phyloP scores from a whole-genome alignment of 2,113 vertebrate species.

The Physeter macrocephalus region DNA sequence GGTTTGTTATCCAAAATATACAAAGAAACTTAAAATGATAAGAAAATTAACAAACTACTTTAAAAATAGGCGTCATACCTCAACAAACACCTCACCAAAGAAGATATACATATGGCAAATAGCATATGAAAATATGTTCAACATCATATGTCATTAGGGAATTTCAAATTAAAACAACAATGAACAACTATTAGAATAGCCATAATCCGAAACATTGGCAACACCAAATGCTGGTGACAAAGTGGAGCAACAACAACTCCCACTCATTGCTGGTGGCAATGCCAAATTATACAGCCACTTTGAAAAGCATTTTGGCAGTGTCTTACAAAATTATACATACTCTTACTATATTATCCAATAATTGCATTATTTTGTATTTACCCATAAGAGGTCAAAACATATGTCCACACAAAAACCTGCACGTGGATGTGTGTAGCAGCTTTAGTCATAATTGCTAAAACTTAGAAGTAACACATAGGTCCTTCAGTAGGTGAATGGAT shows the following conservation, averaged over 20 bases:
- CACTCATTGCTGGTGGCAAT: neutral
- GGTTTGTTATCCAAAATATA: neutral
- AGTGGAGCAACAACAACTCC: neutral
- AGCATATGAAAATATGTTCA: neutral
- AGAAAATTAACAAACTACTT: neutral
- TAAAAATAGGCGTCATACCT: neutral
- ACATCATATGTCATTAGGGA: neutral
- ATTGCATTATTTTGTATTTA: neutral
- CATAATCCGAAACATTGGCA: neutral
- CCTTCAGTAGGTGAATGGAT: neutral
- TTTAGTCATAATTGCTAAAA: neutral
- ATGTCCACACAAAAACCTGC: neutral
- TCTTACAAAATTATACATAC: neutral
- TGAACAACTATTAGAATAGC: neutral
- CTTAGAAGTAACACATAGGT: neutral
- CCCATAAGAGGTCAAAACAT: neutral
- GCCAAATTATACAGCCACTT: neutral
- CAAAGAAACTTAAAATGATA: neutral
- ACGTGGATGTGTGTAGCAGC: neutral
- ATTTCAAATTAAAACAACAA: neutral
- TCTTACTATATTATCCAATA: neutral
- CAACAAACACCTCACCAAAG: neutral
- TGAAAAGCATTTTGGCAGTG: neutral
- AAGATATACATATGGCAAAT: neutral
- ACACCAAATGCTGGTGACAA: neutral